A percentile compares a stretch with the other conserved stretches of the same genome.
These are phyloP conservation scores for Antechinus flavipes DNA, from an alignment of 2,113 vertebrate species.

Conservation along the genomic window DNA sequence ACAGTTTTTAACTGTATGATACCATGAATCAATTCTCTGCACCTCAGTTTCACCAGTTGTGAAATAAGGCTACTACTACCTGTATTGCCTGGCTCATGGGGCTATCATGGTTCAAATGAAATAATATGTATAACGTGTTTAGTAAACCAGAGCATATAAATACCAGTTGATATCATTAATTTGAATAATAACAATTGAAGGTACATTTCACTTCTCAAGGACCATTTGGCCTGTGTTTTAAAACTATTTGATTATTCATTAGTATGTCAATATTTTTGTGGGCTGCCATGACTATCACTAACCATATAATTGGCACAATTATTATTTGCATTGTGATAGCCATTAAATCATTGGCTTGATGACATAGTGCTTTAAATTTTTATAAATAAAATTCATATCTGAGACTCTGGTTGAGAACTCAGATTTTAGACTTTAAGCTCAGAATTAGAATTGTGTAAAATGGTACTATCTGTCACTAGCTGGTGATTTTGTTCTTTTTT, in stretches of 20 bases:
- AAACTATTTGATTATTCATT: background rate
- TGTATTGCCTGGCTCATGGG: background rate
- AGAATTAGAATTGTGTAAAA: conserved; percentile 40
- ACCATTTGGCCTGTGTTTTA: conserved; percentile 13
- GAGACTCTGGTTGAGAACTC: conserved; percentile 20
- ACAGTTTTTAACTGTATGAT: background rate
- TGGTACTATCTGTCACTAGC: background rate
- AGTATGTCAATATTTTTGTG: background rate
- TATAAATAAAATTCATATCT: background rate
- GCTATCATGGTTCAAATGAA: background rate
- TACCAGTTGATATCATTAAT: background rate
- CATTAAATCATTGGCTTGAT: conserved; percentile 34
- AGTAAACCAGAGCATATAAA: background rate
- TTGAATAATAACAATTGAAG: background rate
- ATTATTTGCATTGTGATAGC: conserved; percentile 20
- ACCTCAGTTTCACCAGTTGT: background rate
- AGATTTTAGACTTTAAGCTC: conserved; percentile 10
- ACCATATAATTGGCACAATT: background rate
- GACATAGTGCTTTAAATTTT: background rate
- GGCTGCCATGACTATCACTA: background rate
- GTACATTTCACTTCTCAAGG: background rate
- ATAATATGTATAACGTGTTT: background rate
- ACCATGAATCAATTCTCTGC: background rate
- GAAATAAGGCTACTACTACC: background rate
- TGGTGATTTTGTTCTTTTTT: background rate